Conservation (phyloP, 2,113 vertebrate species). For the Pseudorhombus dupliciocellatus region DNA sequence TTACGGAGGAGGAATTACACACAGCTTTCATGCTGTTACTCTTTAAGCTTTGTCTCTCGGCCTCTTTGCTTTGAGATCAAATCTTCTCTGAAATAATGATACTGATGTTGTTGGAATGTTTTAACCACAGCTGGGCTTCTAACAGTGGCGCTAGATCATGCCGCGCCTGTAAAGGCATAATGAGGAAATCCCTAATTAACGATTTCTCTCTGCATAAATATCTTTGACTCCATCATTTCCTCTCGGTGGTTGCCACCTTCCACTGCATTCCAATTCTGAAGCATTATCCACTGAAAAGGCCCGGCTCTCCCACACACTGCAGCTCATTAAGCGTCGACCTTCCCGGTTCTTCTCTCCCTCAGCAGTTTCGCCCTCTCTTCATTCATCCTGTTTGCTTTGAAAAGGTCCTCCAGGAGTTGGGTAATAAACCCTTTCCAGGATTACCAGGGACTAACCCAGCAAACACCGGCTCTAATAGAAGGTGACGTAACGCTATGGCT, state of each 20-base stretch:
- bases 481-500: constrained; percentile 25
- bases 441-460: constrained; percentile 32
- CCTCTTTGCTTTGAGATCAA: constrained; percentile 5
- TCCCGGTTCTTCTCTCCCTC: constrained; percentile 16
- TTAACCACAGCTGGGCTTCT: not conserved
- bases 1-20: constrained; percentile 32
- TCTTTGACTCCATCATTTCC: constrained; percentile 13
- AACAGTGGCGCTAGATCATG: constrained; percentile 9
- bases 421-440: constrained; percentile 40
- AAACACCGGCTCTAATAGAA: constrained; percentile 10
- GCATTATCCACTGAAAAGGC: constrained; percentile 56
- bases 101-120: constrained; percentile 18
- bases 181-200: constrained; percentile 20
- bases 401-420: constrained; percentile 52
- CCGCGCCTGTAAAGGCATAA: not conserved
- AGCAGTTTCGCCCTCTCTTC: constrained; percentile 13
- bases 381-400: constrained; percentile 67
- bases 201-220: constrained; percentile 38
- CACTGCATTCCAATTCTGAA: constrained; percentile 46
- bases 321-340: constrained; percentile 63
- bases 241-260: constrained; percentile 16
- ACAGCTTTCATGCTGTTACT: not conserved
- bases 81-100: not conserved
- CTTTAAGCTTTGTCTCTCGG: not conserved
- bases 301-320: constrained; percentile 41